Evolutionary conservation across 2,113 vertebrate species (phyloP), one percentile per base, ranked within the genome.

Genomic region (Poecile atricapillus): DNA sequence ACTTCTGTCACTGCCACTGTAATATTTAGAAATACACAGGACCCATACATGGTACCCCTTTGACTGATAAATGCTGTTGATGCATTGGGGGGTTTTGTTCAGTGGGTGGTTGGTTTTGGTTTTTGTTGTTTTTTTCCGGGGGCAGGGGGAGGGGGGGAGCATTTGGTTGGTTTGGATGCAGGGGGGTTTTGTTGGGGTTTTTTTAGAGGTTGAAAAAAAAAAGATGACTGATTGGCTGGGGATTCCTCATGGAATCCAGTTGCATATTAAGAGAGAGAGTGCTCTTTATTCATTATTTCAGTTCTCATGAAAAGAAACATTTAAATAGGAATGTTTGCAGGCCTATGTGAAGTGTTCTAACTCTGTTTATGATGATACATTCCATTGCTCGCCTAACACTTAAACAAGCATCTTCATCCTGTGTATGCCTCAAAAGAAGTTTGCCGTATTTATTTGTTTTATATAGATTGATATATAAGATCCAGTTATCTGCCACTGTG

Each of bases 11-110:
- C 46, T 78, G 37, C 11, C n/a, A 39, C 33, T 63, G 64, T 35
- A 64, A 24, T 91, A 59, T 64, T 65, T 84, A 50, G 39, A 75
- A 83, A 55, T 67, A 23, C 4, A 23, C 0, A 1, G 31, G 30
- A 37, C 16, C 5, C 2, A 3, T 64, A 37, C 5, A 15, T 0
- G 0, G 13, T 39, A 41, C 19, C 13, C 2, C 2, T 71, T 59
- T 64, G 41, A 47, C 39, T 81, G 43, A 49, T 75, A 71, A 89
- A 75, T 65, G n/a, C 13, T 60, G 16, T 59, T 56, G 44, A 37
- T 62, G 13, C 5, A 3, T 35, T 88, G 13, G 3, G 2, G 2
- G 3, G 2, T 37, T 77, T 37, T 39, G 16, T 76, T 76, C 21
- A 41, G 24, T 68, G 62, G n/a, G 24, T 60, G 41, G 17, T 39